Conservation (phyloP, 1,140 invertebrate genomes). For the Heliothis virescens region DNA sequence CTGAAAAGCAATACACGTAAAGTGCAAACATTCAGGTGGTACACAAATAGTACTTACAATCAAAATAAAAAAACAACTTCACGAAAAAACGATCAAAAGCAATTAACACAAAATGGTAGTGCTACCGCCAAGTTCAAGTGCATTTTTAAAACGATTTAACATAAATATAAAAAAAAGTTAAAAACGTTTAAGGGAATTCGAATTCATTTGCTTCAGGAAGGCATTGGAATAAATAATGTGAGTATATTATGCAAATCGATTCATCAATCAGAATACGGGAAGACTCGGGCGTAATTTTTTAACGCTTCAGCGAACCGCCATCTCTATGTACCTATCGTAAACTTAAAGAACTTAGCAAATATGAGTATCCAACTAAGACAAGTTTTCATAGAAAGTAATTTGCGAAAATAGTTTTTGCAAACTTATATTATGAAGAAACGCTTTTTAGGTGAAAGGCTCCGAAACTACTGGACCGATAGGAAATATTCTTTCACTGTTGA, state of each 20-base stretch:
- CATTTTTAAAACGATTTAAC: not conserved
- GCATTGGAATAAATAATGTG: slow-evolving; percentile 16
- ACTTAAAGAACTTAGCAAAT: not conserved
- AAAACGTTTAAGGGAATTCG: slow-evolving; percentile 9
- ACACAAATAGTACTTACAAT: not conserved
- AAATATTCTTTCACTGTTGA: too few species aligned
- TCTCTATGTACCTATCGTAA: not conserved
- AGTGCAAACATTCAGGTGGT: not conserved
- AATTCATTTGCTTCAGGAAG: slow-evolving; percentile 8
- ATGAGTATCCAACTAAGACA: not conserved
- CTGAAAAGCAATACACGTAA: not conserved
- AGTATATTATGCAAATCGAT: slow-evolving; percentile 35
- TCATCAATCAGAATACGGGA: slow-evolving; percentile 10
- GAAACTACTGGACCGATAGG: too few species aligned
- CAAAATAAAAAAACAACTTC: not conserved
- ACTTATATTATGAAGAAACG: too few species aligned
- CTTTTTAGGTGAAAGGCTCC: too few species aligned
- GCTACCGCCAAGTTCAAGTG: not conserved
- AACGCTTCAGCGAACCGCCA: not conserved
- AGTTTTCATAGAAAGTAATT: too few species aligned
- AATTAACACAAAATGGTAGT: not conserved
- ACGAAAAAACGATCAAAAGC: not conserved
- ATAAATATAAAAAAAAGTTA: not conserved
- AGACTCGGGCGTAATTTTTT: slow-evolving; percentile 1
- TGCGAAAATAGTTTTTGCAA: too few species aligned